Base-by-base conservation (phyloP, 2,113 vertebrate genomes). In the Platycercus adscitus region DNA sequence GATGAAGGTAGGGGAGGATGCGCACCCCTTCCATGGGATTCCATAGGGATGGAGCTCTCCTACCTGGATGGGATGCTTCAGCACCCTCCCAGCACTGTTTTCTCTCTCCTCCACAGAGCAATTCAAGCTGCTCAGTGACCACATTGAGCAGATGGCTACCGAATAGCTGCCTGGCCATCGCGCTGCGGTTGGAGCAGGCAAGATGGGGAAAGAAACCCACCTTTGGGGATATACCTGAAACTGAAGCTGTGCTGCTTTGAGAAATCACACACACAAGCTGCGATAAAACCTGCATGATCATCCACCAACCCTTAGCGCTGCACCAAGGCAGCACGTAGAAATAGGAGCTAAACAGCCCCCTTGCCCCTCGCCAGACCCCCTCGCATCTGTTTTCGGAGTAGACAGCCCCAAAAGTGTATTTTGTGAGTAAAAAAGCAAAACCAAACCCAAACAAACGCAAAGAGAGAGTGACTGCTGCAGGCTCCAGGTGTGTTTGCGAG, bases 41-140 rank as follows among this genome's bases (percentile, higher is more conserved):
- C 43, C 6, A 7, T 31, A 41, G 55, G 75, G 75, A n/a, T 58
- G 55, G 43, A 93, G 31, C 17, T 50, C 13, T 1, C 20, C 20
- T 60, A 23, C 35, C 2, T 2, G 39, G 17, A 1, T 0, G 2
- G 29, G 68, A 6, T 7, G 63, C 49, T 12, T 31, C n/a, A 5
- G 41, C 88, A 63, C 46, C n/a, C 20, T 52, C 61, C 46, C 49
- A 49, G n/a, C n/a, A 7, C 46, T 31, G 2, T 79, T 81, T 37
- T 85, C 49, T 91, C 72, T 72, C 46, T 76, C 46, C 35, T 58
- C 91, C 61, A 20, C 98, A 99, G 99, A 99, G 95, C 99, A 99
- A 93, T 99, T 98, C 98, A 99, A 99, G 98, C 97, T 99, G 93
- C 98, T 99, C 83, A 99, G 97, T 1, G 99, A 99, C 84, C 99